Evolutionary conservation across 2,888 invertebrate species (phyloP), one percentile per base, ranked within the genome.

Genomic region (Himalopsyche tibetana): DNA sequence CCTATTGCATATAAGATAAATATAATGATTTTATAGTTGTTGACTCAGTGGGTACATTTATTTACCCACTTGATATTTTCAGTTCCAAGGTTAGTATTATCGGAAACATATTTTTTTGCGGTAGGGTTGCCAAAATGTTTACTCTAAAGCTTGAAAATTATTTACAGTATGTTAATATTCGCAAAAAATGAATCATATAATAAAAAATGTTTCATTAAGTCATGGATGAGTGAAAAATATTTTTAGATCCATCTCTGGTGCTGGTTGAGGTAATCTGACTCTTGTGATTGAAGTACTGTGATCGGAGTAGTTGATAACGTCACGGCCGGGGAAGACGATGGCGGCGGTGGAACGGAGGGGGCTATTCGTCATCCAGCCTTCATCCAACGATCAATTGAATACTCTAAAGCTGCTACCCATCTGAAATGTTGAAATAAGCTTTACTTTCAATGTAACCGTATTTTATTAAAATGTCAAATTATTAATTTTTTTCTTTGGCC

Each of bases 311-410:
- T 17, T 11, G 38, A 11, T 45, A 17, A 82, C 15, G 74, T 36
- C 74, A 74, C 56, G 56, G 82, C 40, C 8, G 51, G 83, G 83
- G 56, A 28, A 74, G 82, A 42, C 38, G 69, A 80, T 28, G 84
- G 42, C 11, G 84, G 42, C 11, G 79, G 12, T 69, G 85, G 83
- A 28, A 69, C 56, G 79, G 82, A 17, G 36, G 84, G 82, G 87
- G 88, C 88, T 84, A 81, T 84, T 85, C 88, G 89, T 95, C 94
- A 95, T 93, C 95, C 95, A 90, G 96, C 96, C 92, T 96, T 96
- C 93, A 97, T 95, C 96, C 98, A 98, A 90, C 98, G 95, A 92
- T 98, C 98, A 92, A 98, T 98, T 87, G 98, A 98, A 91, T 98
- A 98, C 92, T 98, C 98, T 90, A 98, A 92, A 87, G 98, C 98